These are phyloP conservation scores for Desoria tigrina DNA, from an alignment of 2,888 invertebrate genomes.

Conservation along the genomic window DNA sequence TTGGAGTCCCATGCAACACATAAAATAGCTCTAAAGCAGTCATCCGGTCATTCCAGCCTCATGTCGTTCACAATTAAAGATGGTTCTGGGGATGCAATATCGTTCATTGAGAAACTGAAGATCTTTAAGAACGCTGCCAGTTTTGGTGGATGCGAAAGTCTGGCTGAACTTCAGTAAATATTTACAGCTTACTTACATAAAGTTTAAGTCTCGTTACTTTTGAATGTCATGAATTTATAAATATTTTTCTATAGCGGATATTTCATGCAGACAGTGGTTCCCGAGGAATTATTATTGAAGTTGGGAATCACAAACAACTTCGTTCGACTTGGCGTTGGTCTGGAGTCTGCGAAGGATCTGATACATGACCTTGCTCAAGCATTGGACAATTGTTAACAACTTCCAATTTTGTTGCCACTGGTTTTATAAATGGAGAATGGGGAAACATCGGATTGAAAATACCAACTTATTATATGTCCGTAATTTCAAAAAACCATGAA, in stretches of 20 bases:
- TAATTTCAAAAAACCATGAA: no score
- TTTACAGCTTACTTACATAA: not conserved
- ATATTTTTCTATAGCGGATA: slow-evolving; percentile 53
- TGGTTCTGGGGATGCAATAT: slow-evolving; percentile 57
- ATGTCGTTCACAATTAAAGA: slow-evolving; percentile 62
- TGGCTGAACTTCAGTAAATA: slow-evolving; percentile 60
- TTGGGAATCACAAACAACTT: slow-evolving; percentile 61
- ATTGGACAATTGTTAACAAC: slow-evolving; percentile 55
- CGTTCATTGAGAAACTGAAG: slow-evolving; percentile 57
- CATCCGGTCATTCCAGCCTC: slow-evolving; percentile 61
- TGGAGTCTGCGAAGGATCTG: slow-evolving; percentile 61
- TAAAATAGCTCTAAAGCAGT: slow-evolving; percentile 59
- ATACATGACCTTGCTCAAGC: slow-evolving; percentile 62
- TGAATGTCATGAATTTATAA: no score
- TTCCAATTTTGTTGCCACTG: no score
- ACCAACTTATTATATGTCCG: no score
- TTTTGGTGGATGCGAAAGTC: slow-evolving; percentile 62
- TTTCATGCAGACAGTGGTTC: slow-evolving; percentile 63
- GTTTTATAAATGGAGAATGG: no score
- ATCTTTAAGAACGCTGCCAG: slow-evolving; percentile 61
- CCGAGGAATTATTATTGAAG: slow-evolving; percentile 57
- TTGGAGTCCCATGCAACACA: slow-evolving; percentile 59
- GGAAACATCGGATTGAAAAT: no score
- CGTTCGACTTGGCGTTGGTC: slow-evolving; percentile 61
- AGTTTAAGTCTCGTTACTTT: no score